Evolutionary conservation across 1,140 invertebrate species (phyloP).

Genomic region (Brachystomella parvula): DNA sequence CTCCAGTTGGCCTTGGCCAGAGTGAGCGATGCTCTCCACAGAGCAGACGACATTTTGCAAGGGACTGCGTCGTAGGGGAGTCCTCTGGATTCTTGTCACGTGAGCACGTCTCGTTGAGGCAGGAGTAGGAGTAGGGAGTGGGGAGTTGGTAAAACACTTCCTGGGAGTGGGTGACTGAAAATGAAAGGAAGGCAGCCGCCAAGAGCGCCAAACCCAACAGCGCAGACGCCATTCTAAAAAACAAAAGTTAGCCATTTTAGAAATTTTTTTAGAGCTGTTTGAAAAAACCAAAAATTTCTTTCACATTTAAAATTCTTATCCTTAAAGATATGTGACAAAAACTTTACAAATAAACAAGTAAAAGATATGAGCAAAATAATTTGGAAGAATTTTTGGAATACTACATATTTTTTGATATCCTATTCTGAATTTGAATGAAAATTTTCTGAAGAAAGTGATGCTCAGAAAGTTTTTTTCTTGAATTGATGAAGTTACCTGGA

Average conservation of each 20-base stretch:
- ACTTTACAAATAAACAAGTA: not conserved
- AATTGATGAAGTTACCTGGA: not conserved
- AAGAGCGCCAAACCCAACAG: not conserved
- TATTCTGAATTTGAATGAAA: not conserved
- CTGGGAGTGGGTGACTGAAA: not conserved
- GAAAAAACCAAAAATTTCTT: not conserved
- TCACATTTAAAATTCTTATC: not conserved
- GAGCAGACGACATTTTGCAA: constrained; percentile 52
- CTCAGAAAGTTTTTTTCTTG: not conserved
- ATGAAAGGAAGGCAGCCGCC: not conserved
- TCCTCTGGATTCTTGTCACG: constrained; percentile 38
- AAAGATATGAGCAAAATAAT: not conserved
- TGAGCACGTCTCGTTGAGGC: constrained; percentile 37
- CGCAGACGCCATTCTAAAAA: not conserved
- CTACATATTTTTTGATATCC: not conserved
- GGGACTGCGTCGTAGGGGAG: constrained; percentile 33
- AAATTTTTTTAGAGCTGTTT: not conserved
- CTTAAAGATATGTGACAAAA: not conserved
- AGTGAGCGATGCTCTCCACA: constrained; percentile 59
- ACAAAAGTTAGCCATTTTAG: not conserved
- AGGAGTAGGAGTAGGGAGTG: constrained; percentile 36
- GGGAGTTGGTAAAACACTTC: constrained; percentile 38
- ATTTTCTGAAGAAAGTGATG: not conserved
- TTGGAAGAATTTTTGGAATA: not conserved
- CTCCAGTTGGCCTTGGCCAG: constrained; percentile 59